Evolutionary conservation across 2,113 vertebrate species (phyloP), one percentile per base, ranked within the genome.

Genomic region (Ondatra zibethicus): DNA sequence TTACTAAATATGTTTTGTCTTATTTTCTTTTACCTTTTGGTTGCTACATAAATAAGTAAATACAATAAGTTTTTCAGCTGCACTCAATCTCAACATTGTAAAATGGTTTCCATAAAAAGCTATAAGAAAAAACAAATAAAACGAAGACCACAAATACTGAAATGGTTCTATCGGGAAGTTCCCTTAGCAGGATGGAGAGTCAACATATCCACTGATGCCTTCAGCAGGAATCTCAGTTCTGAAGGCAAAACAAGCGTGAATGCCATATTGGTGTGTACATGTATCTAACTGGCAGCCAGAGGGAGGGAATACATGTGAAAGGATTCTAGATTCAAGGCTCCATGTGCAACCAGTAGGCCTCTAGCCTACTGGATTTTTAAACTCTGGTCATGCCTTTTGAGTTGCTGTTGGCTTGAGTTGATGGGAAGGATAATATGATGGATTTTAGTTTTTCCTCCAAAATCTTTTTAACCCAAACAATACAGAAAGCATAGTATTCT

Each of bases 1-100:
- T 97, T 92, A 96, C 95, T 96, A 98, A 98, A 98, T 98, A 97
- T 98, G 76, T 98, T 98, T 97, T 98, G 95, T 98, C 95, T 96
- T 97, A 73, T 94, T 98, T 97, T 90, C 85, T 13, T 93, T 97
- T 97, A 97, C 95, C 98, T 98, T 98, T 98, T 97, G 97, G 95
- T 97, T 95, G 88, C 96, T 98, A 98, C 98, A 98, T 93, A 98
- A 98, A 98, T 98, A 10, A 97, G 93, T 95, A 97, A 97, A 95
- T 97, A 96, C 97, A 98, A 98, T 96, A 97, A 98, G 66, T 97
- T 76, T 96, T 96, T 97, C 95, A 97, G 98, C 97, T 98, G 95
- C 97, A 97, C 94, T 97, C 96, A 96, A 98, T 97, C 91, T 97
- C 96, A 95, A 97, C 96, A 96, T 97, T 98, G 75, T 72, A 97